Base-by-base conservation (phyloP, 2,888 invertebrate genomes). In the Neoitamus cyanurus region DNA sequence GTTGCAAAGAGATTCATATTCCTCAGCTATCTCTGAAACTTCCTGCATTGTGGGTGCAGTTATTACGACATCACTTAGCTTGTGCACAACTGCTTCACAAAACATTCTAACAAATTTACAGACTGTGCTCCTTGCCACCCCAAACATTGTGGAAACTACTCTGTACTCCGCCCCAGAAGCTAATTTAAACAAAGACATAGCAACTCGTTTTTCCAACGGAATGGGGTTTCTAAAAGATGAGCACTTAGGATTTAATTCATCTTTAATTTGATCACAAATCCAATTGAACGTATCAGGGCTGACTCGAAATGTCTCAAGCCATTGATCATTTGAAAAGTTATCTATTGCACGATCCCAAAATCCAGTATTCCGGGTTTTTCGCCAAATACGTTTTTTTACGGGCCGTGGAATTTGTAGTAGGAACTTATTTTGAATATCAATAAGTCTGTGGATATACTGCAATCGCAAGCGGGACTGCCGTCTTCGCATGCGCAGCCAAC, bases 21-120 rank as follows among this genome's bases (percentile, higher is more conserved):
- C 88, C 1, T 87, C 87, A 0, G 88, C 85, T 3, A 90, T 90
- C 13, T 87, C 87, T 13, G 88, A 88, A 25, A 90, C 89, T 4
- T 86, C 85, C 20, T 87, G 87, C 15, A 84, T 88, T 25, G 88
- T 87, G 0, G 90, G 90, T 88, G 91, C 87, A 20, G 86, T 77
- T 0, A 90, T 87, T 25, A 89, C 83, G 0, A 87, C 87, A 7
- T 87, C 85, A 0, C 88, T 88, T 84, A 91, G 86, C 25, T 87
- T 88, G 11, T 87, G 87, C 72, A 90, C 87, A 0, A 90, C 87
- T 2, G 88, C 87, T 36, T 89, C 89, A 20, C 90, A 89, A 42
- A 90, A 90, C 3, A 89, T 88, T 72, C 89, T 89, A 3, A 91
- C 86, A 46, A 89, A 89, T 72, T 89, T 89, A 3, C 89, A 88